Base-by-base conservation (phyloP, 2,888 invertebrate species). In the Scrobipalpa atriplicella region DNA sequence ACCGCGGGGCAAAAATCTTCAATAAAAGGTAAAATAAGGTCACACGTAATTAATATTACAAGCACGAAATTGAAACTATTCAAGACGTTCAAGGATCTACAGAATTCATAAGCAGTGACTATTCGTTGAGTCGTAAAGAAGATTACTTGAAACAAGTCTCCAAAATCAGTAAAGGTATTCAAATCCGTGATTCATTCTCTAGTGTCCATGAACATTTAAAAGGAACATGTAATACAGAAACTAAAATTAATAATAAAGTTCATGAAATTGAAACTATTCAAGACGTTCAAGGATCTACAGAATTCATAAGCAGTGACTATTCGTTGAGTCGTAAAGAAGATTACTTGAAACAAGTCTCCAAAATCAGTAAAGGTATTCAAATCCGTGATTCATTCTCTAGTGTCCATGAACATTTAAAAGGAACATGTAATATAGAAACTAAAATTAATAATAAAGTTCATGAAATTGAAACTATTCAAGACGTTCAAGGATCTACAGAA, bases 401-500 rank as follows among this genome's bases (percentile, higher is more conserved):
- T 47, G 47, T 16, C 47, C 16, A n/a, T 0, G 8, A 47, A 47
- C 5, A 47, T 47, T 6, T 10, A 47, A 47, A 47, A 43, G 16
- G 5, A 16, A 47, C 47, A 43, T 13, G 43, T 47, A 10, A 47
- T 6, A 11, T 1, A 13, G 13, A 13, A 16, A 16, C n/a, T 3
- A 16, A 47, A 47, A 16, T n/a, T 47, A 47, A 3, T 0, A 47
- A 47, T 5, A n/a, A n/a, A n/a, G n/a, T 16, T 1, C 1, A n/a
- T 16, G 47, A 47, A 47, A 47, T 47, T n/a, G 47, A n/a, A n/a
- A n/a, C 47, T 47, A 47, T 47, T 7, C n/a, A 16, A 47, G 47
- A n/a, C 1, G 47, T 10, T 16, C n/a, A 47, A 47, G 7, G 16
- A 47, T 16, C 47, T 47, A 16, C 47, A 16, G 47, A 3, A 16